Evolutionary conservation across 1,140 invertebrate genomes (phyloP).

Genomic region (Xylocopa sonorina): DNA sequence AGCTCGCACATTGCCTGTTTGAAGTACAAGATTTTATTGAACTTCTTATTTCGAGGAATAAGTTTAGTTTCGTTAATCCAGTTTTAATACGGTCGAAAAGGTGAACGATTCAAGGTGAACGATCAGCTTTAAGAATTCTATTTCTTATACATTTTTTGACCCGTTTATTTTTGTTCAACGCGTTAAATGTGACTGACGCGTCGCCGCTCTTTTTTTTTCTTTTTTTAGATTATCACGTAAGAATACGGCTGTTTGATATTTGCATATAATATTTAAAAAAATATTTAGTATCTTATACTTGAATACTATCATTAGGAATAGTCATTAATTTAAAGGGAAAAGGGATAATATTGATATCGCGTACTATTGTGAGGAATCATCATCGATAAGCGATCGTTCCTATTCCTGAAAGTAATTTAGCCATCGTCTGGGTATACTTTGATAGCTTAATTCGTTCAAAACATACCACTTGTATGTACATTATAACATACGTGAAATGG

Average conservation of each 20-base stretch:
- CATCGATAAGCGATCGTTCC: neutral
- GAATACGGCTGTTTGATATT: neutral
- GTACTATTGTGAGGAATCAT: neutral
- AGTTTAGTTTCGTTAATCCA: neutral
- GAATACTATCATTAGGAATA: no score
- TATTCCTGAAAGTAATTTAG: neutral
- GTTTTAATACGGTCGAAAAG: conserved; percentile 2
- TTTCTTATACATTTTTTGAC: neutral
- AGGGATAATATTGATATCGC: no score
- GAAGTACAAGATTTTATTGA: neutral
- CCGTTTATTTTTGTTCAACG: neutral
- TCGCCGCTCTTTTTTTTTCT: neutral
- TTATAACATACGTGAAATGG: no score
- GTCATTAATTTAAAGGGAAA: no score
- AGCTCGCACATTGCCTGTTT: no score
- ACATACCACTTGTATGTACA: no score
- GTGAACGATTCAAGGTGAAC: neutral
- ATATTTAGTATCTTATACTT: no score
- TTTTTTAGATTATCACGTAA: neutral
- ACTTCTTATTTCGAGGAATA: neutral
- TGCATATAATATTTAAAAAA: no score
- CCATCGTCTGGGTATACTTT: neutral
- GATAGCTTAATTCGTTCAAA: neutral
- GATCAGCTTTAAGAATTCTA: neutral
- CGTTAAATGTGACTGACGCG: neutral